phyloP scores from a whole-genome alignment of 2,113 vertebrate species.

The Puffinus mauretanicus region DNA sequence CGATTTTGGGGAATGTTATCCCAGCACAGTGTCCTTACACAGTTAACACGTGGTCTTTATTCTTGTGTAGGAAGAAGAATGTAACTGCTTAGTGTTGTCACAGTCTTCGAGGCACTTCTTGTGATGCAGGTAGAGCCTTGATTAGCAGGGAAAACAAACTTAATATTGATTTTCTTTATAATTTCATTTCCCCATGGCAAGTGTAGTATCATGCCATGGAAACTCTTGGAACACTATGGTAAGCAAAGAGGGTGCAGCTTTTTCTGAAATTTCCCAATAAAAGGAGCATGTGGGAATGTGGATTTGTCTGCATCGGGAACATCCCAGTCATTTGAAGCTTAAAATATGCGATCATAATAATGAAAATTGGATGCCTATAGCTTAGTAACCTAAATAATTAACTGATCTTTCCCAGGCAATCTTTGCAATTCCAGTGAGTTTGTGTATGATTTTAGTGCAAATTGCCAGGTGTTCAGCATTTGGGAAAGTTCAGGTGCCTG shows the following conservation, averaged over 20 bases:
- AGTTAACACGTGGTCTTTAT: background rate
- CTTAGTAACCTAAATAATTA: background rate
- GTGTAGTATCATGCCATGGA: background rate
- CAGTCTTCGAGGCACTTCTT: background rate
- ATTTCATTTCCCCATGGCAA: background rate
- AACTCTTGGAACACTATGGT: background rate
- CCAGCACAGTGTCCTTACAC: background rate
- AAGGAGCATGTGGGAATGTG: background rate
- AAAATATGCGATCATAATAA: background rate
- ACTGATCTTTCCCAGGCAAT: background rate
- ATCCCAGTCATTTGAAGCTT: background rate
- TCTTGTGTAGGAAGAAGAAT: constrained; percentile 1
- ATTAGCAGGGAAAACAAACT: background rate
- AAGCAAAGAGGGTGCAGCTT: background rate
- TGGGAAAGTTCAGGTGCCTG: background rate
- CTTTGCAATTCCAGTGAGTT: background rate
- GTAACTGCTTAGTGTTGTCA: background rate
- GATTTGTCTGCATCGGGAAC: background rate
- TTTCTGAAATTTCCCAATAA: background rate
- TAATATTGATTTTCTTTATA: background rate
- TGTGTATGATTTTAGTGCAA: background rate
- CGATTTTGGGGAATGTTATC: background rate
- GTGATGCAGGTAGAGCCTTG: background rate
- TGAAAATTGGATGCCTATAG: background rate
- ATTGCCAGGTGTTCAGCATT: background rate